Conservation (phyloP, 2,797 vertebrate genomes). For the Jordanella pulchra region DNA sequence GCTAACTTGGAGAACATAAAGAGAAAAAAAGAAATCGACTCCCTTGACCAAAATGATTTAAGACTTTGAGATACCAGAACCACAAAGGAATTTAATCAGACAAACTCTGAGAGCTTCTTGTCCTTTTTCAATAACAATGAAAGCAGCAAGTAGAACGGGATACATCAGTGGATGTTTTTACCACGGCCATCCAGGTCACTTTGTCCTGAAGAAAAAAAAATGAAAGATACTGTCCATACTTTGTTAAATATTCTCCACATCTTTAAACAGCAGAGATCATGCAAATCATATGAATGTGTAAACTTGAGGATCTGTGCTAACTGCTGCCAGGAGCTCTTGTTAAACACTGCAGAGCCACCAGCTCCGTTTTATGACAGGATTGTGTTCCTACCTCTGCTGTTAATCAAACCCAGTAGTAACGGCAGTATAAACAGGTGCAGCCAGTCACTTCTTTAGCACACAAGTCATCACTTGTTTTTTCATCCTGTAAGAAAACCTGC, state of each 20-base stretch:
- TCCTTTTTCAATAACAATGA: constrained; percentile 6
- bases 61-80: background rate
- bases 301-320: background rate
- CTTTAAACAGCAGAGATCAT: background rate
- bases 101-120: background rate
- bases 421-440: constrained; percentile 22
- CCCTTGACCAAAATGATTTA: background rate
- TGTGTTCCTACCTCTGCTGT: background rate
- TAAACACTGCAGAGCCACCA: background rate
- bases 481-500: background rate
- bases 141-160: constrained; percentile 5
- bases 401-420: background rate
- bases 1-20: background rate
- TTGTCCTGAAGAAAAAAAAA: constrained; percentile 25
- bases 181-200: constrained; percentile 27
- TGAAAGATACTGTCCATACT: background rate
- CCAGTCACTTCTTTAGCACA: background rate
- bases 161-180: background rate
- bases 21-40: background rate
- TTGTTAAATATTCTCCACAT: background rate
- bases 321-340: background rate
- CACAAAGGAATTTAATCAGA: constrained; percentile 1
- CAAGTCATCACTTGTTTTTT: background rate
- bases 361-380: background rate
- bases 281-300: background rate